Conservation (phyloP, 2,888 invertebrate species). For the Cremastinae sp. region DNA sequence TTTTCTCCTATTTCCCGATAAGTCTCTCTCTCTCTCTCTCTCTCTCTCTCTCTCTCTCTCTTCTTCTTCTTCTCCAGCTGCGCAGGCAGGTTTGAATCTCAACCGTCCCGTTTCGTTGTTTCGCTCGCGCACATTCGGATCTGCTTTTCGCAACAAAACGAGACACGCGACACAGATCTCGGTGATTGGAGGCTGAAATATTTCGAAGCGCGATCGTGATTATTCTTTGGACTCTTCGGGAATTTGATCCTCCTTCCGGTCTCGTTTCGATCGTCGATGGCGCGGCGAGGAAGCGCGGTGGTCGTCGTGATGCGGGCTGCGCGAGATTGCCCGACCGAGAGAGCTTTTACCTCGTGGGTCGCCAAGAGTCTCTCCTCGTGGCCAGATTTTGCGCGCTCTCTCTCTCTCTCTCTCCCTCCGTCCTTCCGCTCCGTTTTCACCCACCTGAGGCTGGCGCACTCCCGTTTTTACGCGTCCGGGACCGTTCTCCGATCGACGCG, state of each 20-base stretch:
- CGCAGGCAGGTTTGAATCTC: constrained; percentile 15
- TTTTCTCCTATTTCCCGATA: constrained; percentile 46
- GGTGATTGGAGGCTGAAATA: not conserved
- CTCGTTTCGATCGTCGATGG: constrained; percentile 2
- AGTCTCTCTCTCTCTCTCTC: constrained; percentile 11
- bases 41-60: constrained; percentile 49
- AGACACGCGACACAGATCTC: not conserved
- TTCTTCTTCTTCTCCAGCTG: not conserved
- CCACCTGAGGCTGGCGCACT: constrained; percentile 39
- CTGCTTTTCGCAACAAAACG: not conserved
- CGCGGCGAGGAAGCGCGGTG: constrained; percentile 24
- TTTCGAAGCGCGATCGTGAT: not conserved
- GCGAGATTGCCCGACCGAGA: constrained; percentile 38
- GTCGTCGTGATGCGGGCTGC: constrained; percentile 26
- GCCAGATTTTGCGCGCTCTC: constrained; percentile 40
- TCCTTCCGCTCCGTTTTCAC: constrained; percentile 45
- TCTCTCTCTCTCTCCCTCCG: constrained; percentile 41
- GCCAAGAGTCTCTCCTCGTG: constrained; percentile 45
- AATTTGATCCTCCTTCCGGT: not conserved
- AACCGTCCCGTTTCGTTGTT: not conserved
- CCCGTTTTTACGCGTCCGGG: not conserved
- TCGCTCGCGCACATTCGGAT: constrained; percentile 12
- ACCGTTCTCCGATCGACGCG: constrained; percentile 6
- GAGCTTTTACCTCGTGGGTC: constrained; percentile 38
- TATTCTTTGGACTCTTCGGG: not conserved